Evolutionary conservation across 2,888 invertebrate genomes (phyloP).

Genomic region (Hetaerina titia): DNA sequence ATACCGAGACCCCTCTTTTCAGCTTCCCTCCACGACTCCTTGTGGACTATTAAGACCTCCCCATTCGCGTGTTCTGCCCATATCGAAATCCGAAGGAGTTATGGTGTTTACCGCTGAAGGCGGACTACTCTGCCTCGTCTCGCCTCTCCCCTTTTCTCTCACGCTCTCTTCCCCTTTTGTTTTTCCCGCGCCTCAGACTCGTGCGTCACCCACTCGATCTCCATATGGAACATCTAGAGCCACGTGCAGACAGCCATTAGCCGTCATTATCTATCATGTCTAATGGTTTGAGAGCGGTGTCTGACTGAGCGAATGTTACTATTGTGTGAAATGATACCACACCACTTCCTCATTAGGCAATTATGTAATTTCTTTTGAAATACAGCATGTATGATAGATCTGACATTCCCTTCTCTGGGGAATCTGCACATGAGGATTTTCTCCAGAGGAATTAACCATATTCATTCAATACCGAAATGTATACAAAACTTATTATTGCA

Average conservation of each 20-base stretch:
- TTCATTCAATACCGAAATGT: too few relatives aligned
- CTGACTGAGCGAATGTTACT: background rate
- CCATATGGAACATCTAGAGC: background rate
- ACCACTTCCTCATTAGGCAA: background rate
- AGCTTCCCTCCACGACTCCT: background rate
- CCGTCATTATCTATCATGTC: background rate
- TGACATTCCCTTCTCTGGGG: too few relatives aligned
- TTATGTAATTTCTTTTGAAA: too few relatives aligned
- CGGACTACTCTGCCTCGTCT: background rate
- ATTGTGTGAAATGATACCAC: background rate
- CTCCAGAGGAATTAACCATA: too few relatives aligned
- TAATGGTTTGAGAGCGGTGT: background rate
- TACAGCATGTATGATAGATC: too few relatives aligned
- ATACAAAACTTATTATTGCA: too few relatives aligned
- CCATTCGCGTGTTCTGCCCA: slow-evolving; percentile 26
- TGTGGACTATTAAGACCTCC: slow-evolving; percentile 29
- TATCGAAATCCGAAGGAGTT: slow-evolving; percentile 33
- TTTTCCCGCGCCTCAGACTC: background rate
- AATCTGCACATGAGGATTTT: too few relatives aligned
- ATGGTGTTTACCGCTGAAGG: slow-evolving; percentile 25
- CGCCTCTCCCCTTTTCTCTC: background rate
- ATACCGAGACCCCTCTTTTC: background rate
- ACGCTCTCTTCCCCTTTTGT: background rate
- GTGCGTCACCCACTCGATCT: background rate
- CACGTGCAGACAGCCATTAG: background rate